Base-by-base conservation (phyloP, 1,140 invertebrate genomes). In the Sycophila sp. region DNA sequence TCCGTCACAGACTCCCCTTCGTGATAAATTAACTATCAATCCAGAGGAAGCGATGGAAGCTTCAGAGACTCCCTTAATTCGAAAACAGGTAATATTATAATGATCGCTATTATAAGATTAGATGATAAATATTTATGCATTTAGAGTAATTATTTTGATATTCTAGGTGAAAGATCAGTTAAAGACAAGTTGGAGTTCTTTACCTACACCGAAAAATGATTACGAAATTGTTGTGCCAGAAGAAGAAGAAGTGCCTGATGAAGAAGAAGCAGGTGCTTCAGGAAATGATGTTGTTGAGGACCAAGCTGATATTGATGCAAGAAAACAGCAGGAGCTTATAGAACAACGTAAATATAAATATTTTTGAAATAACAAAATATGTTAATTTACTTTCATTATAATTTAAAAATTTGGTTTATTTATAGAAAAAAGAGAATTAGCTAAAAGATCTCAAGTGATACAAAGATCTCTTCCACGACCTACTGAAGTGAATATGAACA, bases 191-290 rank as follows among this genome's bases (percentile, higher is more conserved):
- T 84, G 99, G 13, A 91, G 91, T 34, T 86, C 91, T 10, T 85
- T 99, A 64, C 98, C 98, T 4, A 81, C 89, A 28, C 98, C 98
- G 0, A 93, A 94, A 70, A 99, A 99, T 84, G 98, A 99, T 86
- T 99, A 98, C 86, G 98, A 99, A 86, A 98, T 99, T 80, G 96
- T 99, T 45, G 93, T 99, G 10, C 96, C 96, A 0, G 95, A 98
- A 71, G 90, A 94, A 40, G 94, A 97, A 75, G 87, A 89, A 26
- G 88, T 88, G 13, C 89, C 89, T 66, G 87, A 87, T 3, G 86
- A 87, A 34, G 81, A 76, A 0, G 86, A 87, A 34, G 81, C 76
- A 0, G 74, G 86, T 15, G 76, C 81, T 0, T 77, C 87, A 6
- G 73, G 81, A 7, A 80, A 81, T n/a, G 77, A 86, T 8, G 80